phyloP scores from a whole-genome alignment of 1,140 invertebrate genomes.

The Tetragonula clypearis region DNA sequence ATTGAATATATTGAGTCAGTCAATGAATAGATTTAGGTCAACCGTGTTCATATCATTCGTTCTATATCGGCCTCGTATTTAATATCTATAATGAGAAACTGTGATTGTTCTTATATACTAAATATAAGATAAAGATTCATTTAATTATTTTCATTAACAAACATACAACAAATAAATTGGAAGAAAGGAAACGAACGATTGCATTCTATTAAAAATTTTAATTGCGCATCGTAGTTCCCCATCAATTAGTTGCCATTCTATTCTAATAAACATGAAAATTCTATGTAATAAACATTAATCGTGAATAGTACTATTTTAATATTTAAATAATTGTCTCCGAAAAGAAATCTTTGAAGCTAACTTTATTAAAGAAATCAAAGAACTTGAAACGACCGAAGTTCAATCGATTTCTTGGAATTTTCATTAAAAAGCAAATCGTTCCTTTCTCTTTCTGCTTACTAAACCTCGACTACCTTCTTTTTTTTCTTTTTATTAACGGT shows the following conservation, averaged over 20 bases:
- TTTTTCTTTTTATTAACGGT: slow-evolving; percentile 54
- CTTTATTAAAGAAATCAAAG: slow-evolving; percentile 31
- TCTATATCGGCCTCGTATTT: neutral
- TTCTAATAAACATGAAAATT: neutral
- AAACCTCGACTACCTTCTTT: slow-evolving; percentile 30
- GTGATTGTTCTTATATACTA: too few species aligned
- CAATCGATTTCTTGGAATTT: slow-evolving; percentile 58
- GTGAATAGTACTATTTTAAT: neutral
- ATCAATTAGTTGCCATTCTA: neutral
- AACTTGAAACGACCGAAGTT: slow-evolving; percentile 49
- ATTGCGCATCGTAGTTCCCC: too few species aligned
- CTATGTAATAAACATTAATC: too few species aligned
- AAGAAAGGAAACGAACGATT: too few species aligned
- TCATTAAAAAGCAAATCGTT: slow-evolving; percentile 61
- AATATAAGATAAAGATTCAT: too few species aligned
- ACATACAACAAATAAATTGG: too few species aligned
- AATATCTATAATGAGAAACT: too few species aligned
- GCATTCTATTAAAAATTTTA: too few species aligned
- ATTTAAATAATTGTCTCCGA: neutral
- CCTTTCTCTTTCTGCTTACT: slow-evolving; percentile 12
- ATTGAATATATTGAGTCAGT: too few species aligned
- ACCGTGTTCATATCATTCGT: neutral
- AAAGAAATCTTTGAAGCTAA: slow-evolving; percentile 44
- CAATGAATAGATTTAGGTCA: neutral
- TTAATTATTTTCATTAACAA: too few species aligned